Base-by-base conservation (phyloP, 2,888 invertebrate species). In the Drosophila testacea region DNA sequence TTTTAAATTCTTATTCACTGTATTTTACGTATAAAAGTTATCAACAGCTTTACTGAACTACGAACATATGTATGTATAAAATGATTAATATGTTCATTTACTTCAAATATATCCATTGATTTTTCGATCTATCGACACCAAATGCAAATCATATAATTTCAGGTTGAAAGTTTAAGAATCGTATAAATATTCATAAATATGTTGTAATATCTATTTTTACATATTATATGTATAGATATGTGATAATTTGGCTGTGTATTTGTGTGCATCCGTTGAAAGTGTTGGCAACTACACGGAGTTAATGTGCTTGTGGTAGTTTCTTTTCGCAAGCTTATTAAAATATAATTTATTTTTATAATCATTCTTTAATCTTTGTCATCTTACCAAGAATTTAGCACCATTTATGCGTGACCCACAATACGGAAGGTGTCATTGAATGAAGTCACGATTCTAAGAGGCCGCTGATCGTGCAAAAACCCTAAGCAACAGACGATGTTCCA, bases 341-440 rank as follows among this genome's bases (percentile, higher is more conserved):
- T 22, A 3, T 22, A 22, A 54, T 55, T n/a, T 42, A 11, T 63
- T 61, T 48, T 61, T 16, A 50, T 32, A 46, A 51, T 11, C 6
- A 48, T 69, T 69, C 50, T 48, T 55, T 50, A 66, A 82, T 75
- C 82, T 82, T 66, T 38, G 36, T 11, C 41, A 82, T 83, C 81
- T 65, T 73, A 72, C 47, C 46, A 63, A 83, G 76, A 81, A 79
- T 66, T 68, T 55, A 4, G 52, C 47, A 42, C 38, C 22, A 13
- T 56, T 42, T 63, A 42, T 63, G 68, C 76, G 60, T 73, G 55
- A 65, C 34, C 28, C 38, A 22, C 28, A 56, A 73, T 77, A 55
- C 76, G 76, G 77, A 77, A 77, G 44, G 52, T 79, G 61, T 51
- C 52, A 55, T 69, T 54, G 46, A 59, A 39, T 64, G 39, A 48